These are phyloP conservation scores for Scelioninae gen. 1 DNA, from an alignment of 2,888 invertebrate genomes.

Conservation along the genomic window DNA sequence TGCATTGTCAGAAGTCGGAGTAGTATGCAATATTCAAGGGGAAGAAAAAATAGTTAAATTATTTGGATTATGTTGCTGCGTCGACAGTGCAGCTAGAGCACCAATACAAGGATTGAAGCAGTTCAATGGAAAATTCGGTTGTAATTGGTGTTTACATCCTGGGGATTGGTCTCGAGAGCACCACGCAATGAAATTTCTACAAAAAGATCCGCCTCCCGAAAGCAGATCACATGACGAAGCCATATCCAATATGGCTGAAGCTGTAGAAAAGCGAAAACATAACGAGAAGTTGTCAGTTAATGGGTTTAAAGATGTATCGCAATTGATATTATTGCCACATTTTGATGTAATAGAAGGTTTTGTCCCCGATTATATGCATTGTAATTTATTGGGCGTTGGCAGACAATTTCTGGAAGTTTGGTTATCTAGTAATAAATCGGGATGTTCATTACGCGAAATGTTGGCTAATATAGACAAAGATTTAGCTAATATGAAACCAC, in stretches of 20 bases:
- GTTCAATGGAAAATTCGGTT: conserved; percentile 66
- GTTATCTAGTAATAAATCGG: conserved; percentile 17
- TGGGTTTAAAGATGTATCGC: conserved; percentile 38
- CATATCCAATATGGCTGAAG: conserved; percentile 6
- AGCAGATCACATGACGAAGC: conserved; percentile 24
- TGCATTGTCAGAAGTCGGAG: no score
- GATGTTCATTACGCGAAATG: conserved; percentile 3
- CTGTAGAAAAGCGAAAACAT: conserved; percentile 10
- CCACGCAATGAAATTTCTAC: conserved; percentile 9
- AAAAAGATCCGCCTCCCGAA: neutral
- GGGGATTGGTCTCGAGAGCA: conserved; percentile 32
- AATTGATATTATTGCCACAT: conserved; percentile 34
- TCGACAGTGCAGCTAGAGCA: no score
- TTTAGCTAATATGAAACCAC: conserved; percentile 28
- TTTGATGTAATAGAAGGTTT: conserved; percentile 68
- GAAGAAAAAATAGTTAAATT: no score
- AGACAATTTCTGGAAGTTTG: conserved; percentile 61
- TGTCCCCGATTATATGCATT: conserved; percentile 70
- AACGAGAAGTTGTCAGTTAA: conserved; percentile 14
- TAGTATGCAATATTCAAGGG: no score
- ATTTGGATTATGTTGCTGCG: no score
- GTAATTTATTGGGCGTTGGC: conserved; percentile 56
- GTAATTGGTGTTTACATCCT: conserved; percentile 66
- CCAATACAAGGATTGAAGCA: conserved; percentile 23
- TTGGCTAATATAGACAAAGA: conserved; percentile 2